These are phyloP conservation scores for Urechis unicinctus DNA, from an alignment of 2,888 invertebrate genomes.

Conservation along the genomic window DNA sequence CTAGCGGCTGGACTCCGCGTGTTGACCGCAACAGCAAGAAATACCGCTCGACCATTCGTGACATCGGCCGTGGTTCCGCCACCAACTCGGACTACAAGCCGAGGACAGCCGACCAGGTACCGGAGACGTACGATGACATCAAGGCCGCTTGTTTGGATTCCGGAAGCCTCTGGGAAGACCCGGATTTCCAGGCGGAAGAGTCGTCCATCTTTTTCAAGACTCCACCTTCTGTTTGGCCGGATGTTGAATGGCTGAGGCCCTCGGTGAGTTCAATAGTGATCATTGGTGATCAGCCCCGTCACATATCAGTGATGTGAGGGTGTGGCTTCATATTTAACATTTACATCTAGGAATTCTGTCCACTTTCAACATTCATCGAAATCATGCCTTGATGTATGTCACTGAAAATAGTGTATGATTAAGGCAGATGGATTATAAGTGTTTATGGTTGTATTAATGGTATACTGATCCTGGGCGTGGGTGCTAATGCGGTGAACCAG, in stretches of 20 bases:
- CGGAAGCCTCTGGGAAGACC: conserved; percentile 81
- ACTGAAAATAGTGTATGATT: too few species aligned
- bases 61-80: conserved; percentile 17
- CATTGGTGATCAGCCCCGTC: too few species aligned
- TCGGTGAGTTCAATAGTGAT: conserved; percentile 54
- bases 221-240: conserved; percentile 63
- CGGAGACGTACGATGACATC: conserved; percentile 87
- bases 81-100: conserved; percentile 7
- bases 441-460: too few species aligned
- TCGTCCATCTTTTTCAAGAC: conserved; percentile 78
- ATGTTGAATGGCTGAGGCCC: conserved; percentile 88
- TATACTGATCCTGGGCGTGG: too few species aligned
- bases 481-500: too few species aligned
- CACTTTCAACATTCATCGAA: too few species aligned
- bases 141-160: conserved; percentile 66
- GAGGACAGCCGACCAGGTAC: conserved; percentile 2
- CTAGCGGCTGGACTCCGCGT: conserved; percentile 13
- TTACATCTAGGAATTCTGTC: too few species aligned
- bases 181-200: conserved; percentile 77
- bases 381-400: too few species aligned
- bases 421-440: too few species aligned
- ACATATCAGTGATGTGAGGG: too few species aligned
- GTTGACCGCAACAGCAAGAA: conserved; percentile 2
- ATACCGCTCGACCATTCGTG: conserved; percentile 19
- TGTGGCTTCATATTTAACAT: too few species aligned